These are phyloP conservation scores for Melitaea athalia DNA, from an alignment of 2,888 invertebrate species.

Conservation along the genomic window DNA sequence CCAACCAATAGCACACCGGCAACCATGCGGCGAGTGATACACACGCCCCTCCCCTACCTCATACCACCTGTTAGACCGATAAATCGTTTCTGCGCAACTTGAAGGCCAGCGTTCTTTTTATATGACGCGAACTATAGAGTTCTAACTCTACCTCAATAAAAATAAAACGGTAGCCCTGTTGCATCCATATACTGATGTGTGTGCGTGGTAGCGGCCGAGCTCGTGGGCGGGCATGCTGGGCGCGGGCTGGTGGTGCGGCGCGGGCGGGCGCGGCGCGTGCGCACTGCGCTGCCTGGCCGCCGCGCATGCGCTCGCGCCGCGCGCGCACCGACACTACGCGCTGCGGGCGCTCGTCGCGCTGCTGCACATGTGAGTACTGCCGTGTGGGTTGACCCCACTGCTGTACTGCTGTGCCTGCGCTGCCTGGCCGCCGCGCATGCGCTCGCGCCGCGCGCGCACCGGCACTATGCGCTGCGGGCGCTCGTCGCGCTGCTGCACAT, in stretches of 20 bases:
- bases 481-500: conserved; percentile 61
- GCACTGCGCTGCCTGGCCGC: conserved; percentile 61
- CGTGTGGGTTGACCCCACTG: conserved; percentile 60
- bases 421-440: conserved; percentile 61
- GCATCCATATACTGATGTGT: not conserved
- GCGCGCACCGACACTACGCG: conserved; percentile 42
- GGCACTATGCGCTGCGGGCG: conserved; percentile 51
- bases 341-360: conserved; percentile 57
- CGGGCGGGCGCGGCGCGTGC: conserved; percentile 64
- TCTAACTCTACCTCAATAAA: too few relatives aligned
- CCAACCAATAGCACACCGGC: too few relatives aligned
- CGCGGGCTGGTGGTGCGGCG: conserved; percentile 76
- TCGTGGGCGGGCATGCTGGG: conserved; percentile 59
- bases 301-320: conserved; percentile 56
- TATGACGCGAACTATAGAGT: too few relatives aligned
- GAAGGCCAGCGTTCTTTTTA: too few relatives aligned
- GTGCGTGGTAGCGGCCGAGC: conserved; percentile 50
- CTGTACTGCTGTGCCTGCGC: too few relatives aligned
- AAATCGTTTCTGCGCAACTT: too few relatives aligned
- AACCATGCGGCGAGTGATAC: too few relatives aligned
- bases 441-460: conserved; percentile 48
- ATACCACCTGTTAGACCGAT: too few relatives aligned
- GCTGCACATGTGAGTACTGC: conserved; percentile 57
- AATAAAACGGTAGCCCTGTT: too few relatives aligned
- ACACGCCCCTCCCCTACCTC: too few relatives aligned